phyloP scores from a whole-genome alignment of 2,113 vertebrate species.

The Verasper variegatus region DNA sequence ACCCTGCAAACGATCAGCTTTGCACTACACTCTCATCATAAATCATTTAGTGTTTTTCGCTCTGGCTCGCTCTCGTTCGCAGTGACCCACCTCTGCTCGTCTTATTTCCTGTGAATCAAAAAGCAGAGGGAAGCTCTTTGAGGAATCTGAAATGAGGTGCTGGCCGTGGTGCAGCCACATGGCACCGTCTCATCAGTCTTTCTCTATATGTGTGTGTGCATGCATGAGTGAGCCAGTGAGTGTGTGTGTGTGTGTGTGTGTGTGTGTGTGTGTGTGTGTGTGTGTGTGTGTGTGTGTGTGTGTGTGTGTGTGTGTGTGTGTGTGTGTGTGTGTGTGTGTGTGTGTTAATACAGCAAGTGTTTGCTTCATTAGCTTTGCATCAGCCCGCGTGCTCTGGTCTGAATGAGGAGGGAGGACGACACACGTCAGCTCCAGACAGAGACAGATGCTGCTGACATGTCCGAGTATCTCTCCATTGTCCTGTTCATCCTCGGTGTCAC shows the following conservation, averaged over 20 bases:
- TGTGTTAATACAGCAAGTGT: slow-evolving; percentile 54
- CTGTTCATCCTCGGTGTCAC: slow-evolving; percentile 75
- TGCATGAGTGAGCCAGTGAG: background rate
- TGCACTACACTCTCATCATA: slow-evolving; percentile 13
- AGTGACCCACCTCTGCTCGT: slow-evolving; percentile 12
- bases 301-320: slow-evolving; percentile 35
- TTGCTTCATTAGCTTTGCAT: slow-evolving; percentile 72
- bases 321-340: slow-evolving; percentile 21
- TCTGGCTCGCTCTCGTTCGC: slow-evolving; percentile 1
- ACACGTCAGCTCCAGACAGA: slow-evolving; percentile 70
- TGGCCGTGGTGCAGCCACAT: slow-evolving; percentile 26
- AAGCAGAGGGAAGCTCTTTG: slow-evolving; percentile 21
- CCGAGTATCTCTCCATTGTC: slow-evolving; percentile 71
- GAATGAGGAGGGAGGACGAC: slow-evolving; percentile 68
- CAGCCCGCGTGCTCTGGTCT: slow-evolving; percentile 40
- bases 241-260: slow-evolving; percentile 25
- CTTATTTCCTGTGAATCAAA: slow-evolving; percentile 28
- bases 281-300: slow-evolving; percentile 35
- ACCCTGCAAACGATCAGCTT: slow-evolving; percentile 8
- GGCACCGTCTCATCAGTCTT: slow-evolving; percentile 17
- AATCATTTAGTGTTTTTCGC: slow-evolving; percentile 48
- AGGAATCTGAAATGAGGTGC: slow-evolving; percentile 29
- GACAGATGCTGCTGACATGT: slow-evolving; percentile 76
- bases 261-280: slow-evolving; percentile 32
- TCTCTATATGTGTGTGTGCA: slow-evolving; percentile 5